Conservation (phyloP, 2,888 invertebrate species). For the Arge pagana region DNA sequence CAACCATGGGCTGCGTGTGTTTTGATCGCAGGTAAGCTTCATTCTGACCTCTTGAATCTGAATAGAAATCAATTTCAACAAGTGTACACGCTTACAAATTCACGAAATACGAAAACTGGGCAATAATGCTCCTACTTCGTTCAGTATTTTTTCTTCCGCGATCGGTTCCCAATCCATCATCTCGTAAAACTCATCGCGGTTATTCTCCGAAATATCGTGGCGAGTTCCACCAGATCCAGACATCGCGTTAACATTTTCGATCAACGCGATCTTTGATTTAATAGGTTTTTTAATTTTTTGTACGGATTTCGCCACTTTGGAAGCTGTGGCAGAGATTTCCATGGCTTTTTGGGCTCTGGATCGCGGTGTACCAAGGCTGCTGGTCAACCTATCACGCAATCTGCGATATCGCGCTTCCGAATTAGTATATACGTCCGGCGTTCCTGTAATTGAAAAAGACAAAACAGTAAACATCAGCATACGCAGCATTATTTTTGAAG, state of each 20-base stretch:
- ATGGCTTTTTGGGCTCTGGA: background rate
- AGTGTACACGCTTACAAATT: background rate
- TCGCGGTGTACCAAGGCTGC: too few relatives aligned
- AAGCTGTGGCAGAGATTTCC: background rate
- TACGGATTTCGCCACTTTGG: background rate
- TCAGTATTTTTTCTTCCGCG: constrained; percentile 49
- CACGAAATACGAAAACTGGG: background rate
- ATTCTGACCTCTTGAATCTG: constrained; percentile 47
- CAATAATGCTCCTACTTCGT: constrained; percentile 37
- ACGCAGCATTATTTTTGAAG: too few relatives aligned
- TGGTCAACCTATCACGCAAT: too few relatives aligned
- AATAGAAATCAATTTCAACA: constrained; percentile 7
- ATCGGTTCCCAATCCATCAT: constrained; percentile 57
- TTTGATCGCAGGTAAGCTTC: constrained; percentile 34
- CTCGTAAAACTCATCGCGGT: constrained; percentile 38
- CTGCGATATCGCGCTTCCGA: too few relatives aligned
- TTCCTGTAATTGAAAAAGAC: too few relatives aligned
- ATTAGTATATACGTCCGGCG: too few relatives aligned
- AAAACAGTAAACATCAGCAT: too few relatives aligned
- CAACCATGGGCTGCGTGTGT: background rate
- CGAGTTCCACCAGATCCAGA: background rate
- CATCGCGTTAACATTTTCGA: background rate
- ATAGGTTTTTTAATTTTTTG: too few relatives aligned
- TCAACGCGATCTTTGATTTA: background rate
- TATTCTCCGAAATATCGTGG: background rate